Evolutionary conservation across 2,888 invertebrate genomes (phyloP).

Genomic region (Ormyrus thymus): DNA sequence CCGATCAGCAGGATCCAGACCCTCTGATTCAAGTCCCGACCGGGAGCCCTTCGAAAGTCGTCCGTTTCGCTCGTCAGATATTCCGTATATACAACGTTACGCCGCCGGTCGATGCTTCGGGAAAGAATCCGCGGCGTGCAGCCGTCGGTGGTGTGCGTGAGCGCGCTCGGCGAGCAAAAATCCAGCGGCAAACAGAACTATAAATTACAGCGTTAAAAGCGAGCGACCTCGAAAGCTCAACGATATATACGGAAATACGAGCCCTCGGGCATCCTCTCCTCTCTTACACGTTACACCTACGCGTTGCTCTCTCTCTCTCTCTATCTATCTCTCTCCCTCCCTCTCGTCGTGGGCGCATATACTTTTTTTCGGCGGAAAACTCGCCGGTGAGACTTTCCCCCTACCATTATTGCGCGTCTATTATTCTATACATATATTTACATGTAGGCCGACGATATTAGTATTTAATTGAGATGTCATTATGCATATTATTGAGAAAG

Average conservation of each 20-base stretch:
- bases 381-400: background rate
- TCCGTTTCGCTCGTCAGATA: background rate
- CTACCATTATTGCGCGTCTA: background rate
- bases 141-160: background rate
- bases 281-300: background rate
- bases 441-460: background rate
- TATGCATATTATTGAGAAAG: background rate
- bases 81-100: background rate
- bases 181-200: constrained; percentile 41
- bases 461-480: constrained; percentile 8
- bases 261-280: constrained; percentile 1
- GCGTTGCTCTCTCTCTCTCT: no score
- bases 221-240: constrained; percentile 35
- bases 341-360: no score
- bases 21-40: no score
- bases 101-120: background rate
- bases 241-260: background rate
- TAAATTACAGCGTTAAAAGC: constrained; percentile 42
- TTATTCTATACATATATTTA: background rate
- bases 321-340: no score
- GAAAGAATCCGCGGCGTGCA: background rate
- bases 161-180: constrained; percentile 6
- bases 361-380: background rate
- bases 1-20: no score
- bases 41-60: no score